Base-by-base conservation (phyloP, 1,140 invertebrate species). In the Orius insidiosus region DNA sequence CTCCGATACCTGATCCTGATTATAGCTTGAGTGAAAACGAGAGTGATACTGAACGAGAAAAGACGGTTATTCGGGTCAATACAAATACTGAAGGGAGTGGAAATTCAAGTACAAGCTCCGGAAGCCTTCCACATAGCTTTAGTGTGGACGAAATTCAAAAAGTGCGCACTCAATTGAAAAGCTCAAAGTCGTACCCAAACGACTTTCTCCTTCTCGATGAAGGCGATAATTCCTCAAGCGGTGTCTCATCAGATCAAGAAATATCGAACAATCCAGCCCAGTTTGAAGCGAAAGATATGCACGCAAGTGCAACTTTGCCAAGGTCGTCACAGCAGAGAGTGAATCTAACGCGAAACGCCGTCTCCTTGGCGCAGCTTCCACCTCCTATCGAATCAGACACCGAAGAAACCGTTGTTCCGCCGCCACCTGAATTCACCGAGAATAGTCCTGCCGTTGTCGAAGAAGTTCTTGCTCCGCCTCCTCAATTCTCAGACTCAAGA, bases 71-170 rank as follows among this genome's bases (percentile, higher is more conserved):
- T 0, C 13, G 45, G 18, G 49, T 48, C 10, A 45, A 37, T 11
- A 45, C 32, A 1, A 52, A 52, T 30, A 49, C 40, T 5, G 54
- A 56, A 42, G 53, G 51, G 5, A 52, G 51, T 19, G 55, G 52
- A 0, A 51, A 51, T 39, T 35, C 58, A 57, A 50, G 60, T 56
- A 15, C 55, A 56, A 77, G 74, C 45, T 74, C 74, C 1, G 76
- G 76, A 2, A 82, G 78, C 15, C 69, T 86, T 58, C 78, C 81
- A 32, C 83, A 85, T 57, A 84, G 80, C 32, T 80, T 87, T 61
- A 85, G 79, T 45, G 82, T 85, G 35, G 82, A 86, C 56, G 84
- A 88, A 61, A 86, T 88, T 40, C 82, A 85, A 58, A 85, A 83
- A 50, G 60, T 57, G 36, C 69, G 80, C 48, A 82, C 80, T 38